These are phyloP conservation scores for Acanthopagrus latus DNA, from an alignment of 2,797 vertebrate genomes.

Conservation along the genomic window DNA sequence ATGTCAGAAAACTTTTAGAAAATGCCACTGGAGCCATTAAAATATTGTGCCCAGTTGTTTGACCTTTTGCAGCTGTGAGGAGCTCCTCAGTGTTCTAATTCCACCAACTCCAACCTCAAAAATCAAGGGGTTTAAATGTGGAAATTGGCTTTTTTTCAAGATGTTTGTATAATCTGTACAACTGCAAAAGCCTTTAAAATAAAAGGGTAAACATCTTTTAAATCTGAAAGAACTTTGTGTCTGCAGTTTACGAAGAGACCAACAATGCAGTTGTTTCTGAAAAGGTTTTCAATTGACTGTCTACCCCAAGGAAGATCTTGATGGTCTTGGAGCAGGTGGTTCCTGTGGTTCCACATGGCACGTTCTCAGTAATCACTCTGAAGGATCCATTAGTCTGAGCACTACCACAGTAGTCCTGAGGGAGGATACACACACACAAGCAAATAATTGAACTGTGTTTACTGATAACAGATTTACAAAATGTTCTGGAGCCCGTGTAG, in stretches of 20 bases:
- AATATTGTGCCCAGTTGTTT: background rate
- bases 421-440: conserved; percentile 5
- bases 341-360: conserved; percentile 86
- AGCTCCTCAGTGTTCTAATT: background rate
- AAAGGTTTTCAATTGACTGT: background rate
- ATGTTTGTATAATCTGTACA: background rate
- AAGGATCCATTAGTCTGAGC: conserved; percentile 83
- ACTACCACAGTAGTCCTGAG: conserved; percentile 88
- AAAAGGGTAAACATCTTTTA: background rate
- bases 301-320: conserved; percentile 87
- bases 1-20: background rate
- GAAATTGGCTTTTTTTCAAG: background rate
- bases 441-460: no score
- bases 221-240: background rate
- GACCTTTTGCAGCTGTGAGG: background rate
- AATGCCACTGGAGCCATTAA: background rate
- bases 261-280: background rate
- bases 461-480: no score
- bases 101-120: background rate
- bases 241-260: background rate
- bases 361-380: conserved; percentile 87
- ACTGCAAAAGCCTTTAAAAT: background rate
- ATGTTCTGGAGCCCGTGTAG: no score
- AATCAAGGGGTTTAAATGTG: background rate
- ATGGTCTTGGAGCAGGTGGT: conserved; percentile 88